Evolutionary conservation across 2,113 vertebrate genomes (phyloP).

Genomic region (Neotoma lepida): DNA sequence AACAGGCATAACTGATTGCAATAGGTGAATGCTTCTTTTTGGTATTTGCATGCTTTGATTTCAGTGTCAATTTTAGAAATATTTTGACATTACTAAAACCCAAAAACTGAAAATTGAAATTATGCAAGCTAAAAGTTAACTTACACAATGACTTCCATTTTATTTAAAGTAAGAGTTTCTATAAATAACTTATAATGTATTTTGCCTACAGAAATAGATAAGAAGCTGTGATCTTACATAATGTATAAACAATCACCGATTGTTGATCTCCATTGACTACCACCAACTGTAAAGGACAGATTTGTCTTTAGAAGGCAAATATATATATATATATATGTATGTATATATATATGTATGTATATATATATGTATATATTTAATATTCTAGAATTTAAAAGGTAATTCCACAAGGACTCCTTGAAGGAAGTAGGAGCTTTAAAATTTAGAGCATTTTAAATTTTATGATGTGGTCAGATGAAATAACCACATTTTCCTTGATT

Average conservation of each 20-base stretch:
- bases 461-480: constrained; percentile 71
- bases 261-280: constrained; percentile 83
- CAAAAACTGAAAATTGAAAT: constrained; percentile 67
- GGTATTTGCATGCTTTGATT: constrained; percentile 62
- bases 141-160: constrained; percentile 65
- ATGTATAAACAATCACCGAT: constrained; percentile 82
- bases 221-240: constrained; percentile 80
- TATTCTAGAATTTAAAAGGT: constrained; percentile 76
- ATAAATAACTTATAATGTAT: constrained; percentile 70
- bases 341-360: constrained; percentile 51
- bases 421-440: constrained; percentile 70
- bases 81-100: constrained; percentile 66
- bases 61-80: constrained; percentile 65
- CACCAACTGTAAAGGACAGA: constrained; percentile 82
- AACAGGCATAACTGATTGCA: constrained; percentile 63
- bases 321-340: neutral
- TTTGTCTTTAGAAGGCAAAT: constrained; percentile 77
- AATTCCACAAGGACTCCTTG: constrained; percentile 59
- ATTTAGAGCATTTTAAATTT: constrained; percentile 53
- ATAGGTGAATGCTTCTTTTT: constrained; percentile 48
- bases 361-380: constrained; percentile 17
- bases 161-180: constrained; percentile 69
- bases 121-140: constrained; percentile 52
- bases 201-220: constrained; percentile 78
- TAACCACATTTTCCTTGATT: constrained; percentile 58